phyloP scores from a whole-genome alignment of 2,797 vertebrate genomes.

The Harpagifer antarcticus region DNA sequence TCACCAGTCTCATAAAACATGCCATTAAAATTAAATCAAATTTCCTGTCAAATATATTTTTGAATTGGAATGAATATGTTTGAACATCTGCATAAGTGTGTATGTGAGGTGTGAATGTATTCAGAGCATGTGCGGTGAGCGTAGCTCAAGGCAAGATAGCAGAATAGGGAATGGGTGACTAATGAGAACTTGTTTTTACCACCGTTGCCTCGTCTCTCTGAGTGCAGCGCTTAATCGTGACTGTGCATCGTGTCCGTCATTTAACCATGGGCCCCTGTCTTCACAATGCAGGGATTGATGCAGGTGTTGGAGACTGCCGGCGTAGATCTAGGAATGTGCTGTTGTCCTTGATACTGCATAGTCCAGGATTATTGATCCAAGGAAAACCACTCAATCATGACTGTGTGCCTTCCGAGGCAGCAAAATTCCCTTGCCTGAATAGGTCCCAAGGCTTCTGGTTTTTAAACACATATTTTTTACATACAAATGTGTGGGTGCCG shows the following conservation, averaged over 20 bases:
- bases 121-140: constrained; percentile 59
- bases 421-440: constrained; percentile 54
- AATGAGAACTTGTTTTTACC: constrained; percentile 80
- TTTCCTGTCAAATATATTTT: constrained; percentile 44
- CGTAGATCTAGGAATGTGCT: constrained; percentile 65
- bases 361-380: constrained; percentile 76
- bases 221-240: constrained; percentile 70
- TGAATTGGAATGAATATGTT: constrained; percentile 37
- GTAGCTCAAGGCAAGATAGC: constrained; percentile 59
- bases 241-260: constrained; percentile 50
- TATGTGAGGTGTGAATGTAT: constrained; percentile 57
- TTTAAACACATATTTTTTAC: constrained; percentile 23
- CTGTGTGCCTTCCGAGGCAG: constrained; percentile 70
- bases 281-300: constrained; percentile 40
- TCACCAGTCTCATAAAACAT: constrained; percentile 55
- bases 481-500: neutral
- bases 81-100: constrained; percentile 34
- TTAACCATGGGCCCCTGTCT: constrained; percentile 54
- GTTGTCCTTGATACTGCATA: constrained; percentile 72
- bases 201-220: constrained; percentile 56
- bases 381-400: constrained; percentile 76
- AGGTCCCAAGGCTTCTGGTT: constrained; percentile 29
- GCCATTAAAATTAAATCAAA: constrained; percentile 55
- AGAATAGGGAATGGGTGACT: constrained; percentile 71
- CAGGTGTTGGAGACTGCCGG: constrained; percentile 50